These are phyloP conservation scores for Electrophaes corylata DNA, from an alignment of 2,888 invertebrate genomes.

Conservation along the genomic window DNA sequence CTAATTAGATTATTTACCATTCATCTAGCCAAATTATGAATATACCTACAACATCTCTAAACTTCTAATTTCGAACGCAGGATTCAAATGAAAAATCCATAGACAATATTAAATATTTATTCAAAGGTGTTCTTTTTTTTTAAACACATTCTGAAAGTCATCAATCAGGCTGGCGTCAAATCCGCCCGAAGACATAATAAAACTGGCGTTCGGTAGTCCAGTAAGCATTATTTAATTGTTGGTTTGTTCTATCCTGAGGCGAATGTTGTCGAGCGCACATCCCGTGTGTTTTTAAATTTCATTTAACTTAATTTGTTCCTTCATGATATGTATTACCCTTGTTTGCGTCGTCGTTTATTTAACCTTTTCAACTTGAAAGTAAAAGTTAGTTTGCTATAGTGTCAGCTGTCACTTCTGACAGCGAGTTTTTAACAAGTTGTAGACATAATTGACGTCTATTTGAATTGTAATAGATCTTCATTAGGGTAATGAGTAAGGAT, in stretches of 20 bases:
- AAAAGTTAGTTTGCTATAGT: constrained; percentile 23
- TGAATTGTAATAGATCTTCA: constrained; percentile 10
- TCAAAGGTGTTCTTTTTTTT: constrained; percentile 35
- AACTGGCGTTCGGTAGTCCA: constrained; percentile 77
- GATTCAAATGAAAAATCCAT: constrained; percentile 26
- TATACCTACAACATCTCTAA: neutral
- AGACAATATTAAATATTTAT: constrained; percentile 13
- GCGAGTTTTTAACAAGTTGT: constrained; percentile 22
- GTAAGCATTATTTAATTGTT: constrained; percentile 82
- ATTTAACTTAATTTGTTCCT: constrained; percentile 51
- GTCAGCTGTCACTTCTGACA: constrained; percentile 37
- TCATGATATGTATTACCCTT: constrained; percentile 44
- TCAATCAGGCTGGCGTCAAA: constrained; percentile 77
- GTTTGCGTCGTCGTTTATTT: constrained; percentile 33
- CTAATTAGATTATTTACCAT: too few relatives aligned
- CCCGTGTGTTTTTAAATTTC: constrained; percentile 49
- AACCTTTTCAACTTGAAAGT: constrained; percentile 29
- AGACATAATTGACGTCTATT: neutral
- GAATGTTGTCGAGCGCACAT: constrained; percentile 53
- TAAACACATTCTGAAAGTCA: constrained; percentile 51
- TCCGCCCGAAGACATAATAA: constrained; percentile 75
- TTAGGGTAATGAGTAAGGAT: constrained; percentile 6
- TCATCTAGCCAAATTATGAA: neutral
- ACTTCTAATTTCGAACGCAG: constrained; percentile 5
- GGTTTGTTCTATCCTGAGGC: constrained; percentile 68